Evolutionary conservation across 2,113 vertebrate species (phyloP).

Genomic region (Albula glossodonta): DNA sequence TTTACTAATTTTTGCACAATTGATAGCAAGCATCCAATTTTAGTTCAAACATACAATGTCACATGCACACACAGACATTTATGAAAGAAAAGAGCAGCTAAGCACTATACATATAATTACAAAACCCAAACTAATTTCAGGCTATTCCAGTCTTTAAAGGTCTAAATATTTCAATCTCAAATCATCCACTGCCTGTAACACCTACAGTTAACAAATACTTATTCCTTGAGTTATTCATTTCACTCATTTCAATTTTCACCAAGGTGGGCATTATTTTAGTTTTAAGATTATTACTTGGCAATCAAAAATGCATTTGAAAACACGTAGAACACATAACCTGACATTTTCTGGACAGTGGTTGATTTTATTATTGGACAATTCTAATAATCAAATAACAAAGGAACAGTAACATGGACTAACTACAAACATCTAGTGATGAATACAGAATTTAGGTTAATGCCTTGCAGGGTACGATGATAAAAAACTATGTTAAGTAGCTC

Average conservation of each 20-base stretch:
- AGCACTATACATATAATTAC: background rate
- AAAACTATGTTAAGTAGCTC: background rate
- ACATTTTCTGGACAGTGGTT: background rate
- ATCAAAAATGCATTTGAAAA: no score
- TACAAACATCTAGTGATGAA: constrained; percentile 3
- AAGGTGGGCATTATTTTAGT: background rate
- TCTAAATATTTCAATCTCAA: constrained; percentile 2
- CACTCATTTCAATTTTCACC: background rate
- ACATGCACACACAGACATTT: background rate
- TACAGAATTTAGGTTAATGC: constrained; percentile 3
- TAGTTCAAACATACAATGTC: background rate
- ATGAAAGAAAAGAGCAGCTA: background rate
- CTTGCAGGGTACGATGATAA: background rate
- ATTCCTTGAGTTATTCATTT: background rate
- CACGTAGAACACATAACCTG: no score
- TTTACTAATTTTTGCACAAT: background rate
- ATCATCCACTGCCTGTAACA: background rate
- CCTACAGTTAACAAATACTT: background rate
- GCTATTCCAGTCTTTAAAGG: background rate
- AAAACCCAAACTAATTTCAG: background rate
- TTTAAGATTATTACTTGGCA: no score
- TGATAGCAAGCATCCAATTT: constrained; percentile 9
- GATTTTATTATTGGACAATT: constrained; percentile 10
- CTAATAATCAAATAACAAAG: background rate
- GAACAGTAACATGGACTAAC: background rate